These are phyloP conservation scores for Sebastes trivittatus DNA, from an alignment of 2,797 vertebrate species.

Conservation along the genomic window DNA sequence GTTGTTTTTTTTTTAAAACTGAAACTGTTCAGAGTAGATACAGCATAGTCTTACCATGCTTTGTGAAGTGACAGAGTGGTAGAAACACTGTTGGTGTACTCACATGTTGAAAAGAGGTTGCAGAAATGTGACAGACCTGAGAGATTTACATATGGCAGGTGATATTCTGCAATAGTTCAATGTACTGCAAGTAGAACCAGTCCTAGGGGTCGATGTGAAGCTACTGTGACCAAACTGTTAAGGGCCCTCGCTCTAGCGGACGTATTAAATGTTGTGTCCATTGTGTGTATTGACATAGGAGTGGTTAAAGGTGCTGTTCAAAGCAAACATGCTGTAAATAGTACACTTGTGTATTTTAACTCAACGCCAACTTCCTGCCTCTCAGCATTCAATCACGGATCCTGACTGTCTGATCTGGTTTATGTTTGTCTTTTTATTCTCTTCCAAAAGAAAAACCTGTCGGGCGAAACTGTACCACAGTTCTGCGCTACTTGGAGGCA, in stretches of 20 bases:
- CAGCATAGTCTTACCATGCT: constrained; percentile 60
- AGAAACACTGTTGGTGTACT: constrained; percentile 68
- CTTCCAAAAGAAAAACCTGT: constrained; percentile 63
- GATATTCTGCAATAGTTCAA: constrained; percentile 56
- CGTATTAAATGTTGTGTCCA: constrained; percentile 76
- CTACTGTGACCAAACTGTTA: constrained; percentile 70
- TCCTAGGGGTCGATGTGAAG: constrained; percentile 51
- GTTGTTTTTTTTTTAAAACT: neutral
- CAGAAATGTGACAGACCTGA: constrained; percentile 50
- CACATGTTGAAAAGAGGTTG: constrained; percentile 41
- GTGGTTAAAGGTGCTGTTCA: constrained; percentile 71
- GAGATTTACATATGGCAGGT: constrained; percentile 43
- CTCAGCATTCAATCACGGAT: constrained; percentile 72
- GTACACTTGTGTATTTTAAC: constrained; percentile 77
- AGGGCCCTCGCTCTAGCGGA: constrained; percentile 32
- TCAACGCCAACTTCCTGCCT: constrained; percentile 76
- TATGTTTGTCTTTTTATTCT: constrained; percentile 71
- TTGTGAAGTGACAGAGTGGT: constrained; percentile 68
- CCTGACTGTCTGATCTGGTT: constrained; percentile 67
- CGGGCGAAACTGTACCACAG: constrained; percentile 66
- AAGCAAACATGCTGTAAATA: constrained; percentile 86
- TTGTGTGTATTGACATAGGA: constrained; percentile 76
- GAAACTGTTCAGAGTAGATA: constrained; percentile 58
- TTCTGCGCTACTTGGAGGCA: constrained; percentile 61
- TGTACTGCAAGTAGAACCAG: constrained; percentile 69